Conservation (phyloP, 2,113 vertebrate species). For the Prionailurus bengalensis region DNA sequence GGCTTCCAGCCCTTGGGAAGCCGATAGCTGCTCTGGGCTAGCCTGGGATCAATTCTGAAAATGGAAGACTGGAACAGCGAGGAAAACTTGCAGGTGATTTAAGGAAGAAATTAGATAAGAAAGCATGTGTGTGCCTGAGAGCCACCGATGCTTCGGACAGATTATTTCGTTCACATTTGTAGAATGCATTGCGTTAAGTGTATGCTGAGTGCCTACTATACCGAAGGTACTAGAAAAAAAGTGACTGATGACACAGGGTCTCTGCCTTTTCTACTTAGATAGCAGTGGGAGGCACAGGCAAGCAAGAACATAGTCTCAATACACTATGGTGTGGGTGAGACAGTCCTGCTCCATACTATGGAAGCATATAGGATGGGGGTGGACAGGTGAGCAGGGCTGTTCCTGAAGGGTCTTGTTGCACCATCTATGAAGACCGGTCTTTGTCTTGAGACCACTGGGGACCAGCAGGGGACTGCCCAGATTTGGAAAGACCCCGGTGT, state of each 20-base stretch:
- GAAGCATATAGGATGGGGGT: not conserved
- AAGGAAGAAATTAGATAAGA: not conserved
- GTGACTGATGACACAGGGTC: not conserved
- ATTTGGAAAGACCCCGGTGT: not conserved
- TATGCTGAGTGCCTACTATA: not conserved
- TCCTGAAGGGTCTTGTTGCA: rapidly evolving
- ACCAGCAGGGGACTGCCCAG: not conserved
- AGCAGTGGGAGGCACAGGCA: not conserved
- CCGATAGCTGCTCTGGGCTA: not conserved
- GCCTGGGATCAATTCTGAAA: not conserved
- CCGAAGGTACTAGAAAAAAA: not conserved
- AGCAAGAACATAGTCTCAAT: not conserved
- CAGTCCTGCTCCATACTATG: not conserved
- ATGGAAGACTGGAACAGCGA: not conserved
- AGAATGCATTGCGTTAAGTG: not conserved
- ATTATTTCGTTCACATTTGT: not conserved
- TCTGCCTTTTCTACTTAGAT: not conserved
- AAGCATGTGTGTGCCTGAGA: rapidly evolving
- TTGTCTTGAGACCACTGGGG: not conserved
- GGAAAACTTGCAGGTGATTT: not conserved
- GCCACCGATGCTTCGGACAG: not conserved
- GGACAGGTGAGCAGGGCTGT: not conserved
- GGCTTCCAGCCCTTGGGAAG: not conserved
- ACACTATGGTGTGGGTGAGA: not conserved
- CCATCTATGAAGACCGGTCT: not conserved